Conservation (phyloP, 2,888 invertebrate species). For the Parasteatoda lunata region DNA sequence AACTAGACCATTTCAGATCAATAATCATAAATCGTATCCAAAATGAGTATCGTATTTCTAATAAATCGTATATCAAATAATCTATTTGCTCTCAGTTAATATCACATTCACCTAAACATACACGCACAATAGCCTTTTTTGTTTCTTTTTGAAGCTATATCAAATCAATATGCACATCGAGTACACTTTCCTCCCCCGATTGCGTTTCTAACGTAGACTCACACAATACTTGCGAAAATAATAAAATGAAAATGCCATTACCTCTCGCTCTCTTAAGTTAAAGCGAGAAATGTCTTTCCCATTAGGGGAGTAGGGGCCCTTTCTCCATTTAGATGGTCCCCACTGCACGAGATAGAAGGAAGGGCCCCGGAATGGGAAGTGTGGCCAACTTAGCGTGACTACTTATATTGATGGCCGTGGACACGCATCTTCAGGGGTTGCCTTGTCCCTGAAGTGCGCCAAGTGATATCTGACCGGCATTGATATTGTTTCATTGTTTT, state of each 20-base stretch:
- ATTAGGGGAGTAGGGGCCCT: constrained; percentile 45
- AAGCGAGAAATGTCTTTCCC: constrained; percentile 39
- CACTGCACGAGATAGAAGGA: constrained; percentile 12
- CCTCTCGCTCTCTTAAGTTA: not conserved
- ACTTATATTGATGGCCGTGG: constrained; percentile 43
- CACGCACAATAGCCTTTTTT: constrained; percentile 25
- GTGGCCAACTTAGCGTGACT: constrained; percentile 65
- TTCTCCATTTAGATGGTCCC: constrained; percentile 33
- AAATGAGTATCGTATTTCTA: no score
- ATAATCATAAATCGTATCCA: no score
- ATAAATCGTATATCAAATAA: no score
- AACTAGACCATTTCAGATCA: no score
- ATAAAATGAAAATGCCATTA: constrained; percentile 53
- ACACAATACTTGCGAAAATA: constrained; percentile 22
- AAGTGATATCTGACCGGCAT: constrained; percentile 12
- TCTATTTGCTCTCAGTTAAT: no score
- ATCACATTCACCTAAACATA: not conserved
- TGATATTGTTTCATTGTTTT: constrained; percentile 8
- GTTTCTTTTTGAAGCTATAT: constrained; percentile 13
- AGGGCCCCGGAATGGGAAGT: constrained; percentile 53
- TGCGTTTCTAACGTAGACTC: not conserved
- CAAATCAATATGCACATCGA: constrained; percentile 54
- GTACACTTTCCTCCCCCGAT: constrained; percentile 15
- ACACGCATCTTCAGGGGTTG: constrained; percentile 58
- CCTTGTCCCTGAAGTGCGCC: constrained; percentile 8